Base-by-base conservation (phyloP, 2,113 vertebrate genomes). In the Pavo muticus region DNA sequence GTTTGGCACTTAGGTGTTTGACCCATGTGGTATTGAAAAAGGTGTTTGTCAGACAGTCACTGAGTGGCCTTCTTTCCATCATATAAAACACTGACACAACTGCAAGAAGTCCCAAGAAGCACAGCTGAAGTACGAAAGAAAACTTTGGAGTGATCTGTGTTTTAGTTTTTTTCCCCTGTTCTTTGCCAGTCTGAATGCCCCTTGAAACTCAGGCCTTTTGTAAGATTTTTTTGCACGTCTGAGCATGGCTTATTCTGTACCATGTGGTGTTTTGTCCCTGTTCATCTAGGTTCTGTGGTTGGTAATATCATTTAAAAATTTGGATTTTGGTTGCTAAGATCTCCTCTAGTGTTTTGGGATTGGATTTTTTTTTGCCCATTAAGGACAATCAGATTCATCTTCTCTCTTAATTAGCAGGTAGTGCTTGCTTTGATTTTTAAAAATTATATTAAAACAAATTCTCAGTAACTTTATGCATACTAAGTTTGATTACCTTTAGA, bases 31-130 rank as follows among this genome's bases (percentile, higher is more conserved):
- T 0, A 0, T 0, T 70, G 54, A 30, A 32, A 37, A 2, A 3
- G 2, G n/a, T 8, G 0, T 69, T 73, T 0, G 0, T 30, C 57
- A 44, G 59, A 29, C 0, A 0, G 5, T 65, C 73, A 6, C 2
- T 2, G 59, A 69, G 30, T 0, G 0, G 37, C 42, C 71, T 15
- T 32, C 54, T 25, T 39, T 82, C 48, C 24, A 1, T 12, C 39
- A 10, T 54, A 45, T 73, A 60, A 83, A 39, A 59, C 19, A 16
- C 30, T 44, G 17, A 14, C 10, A 19, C 1, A 4, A 9, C 83
- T 54, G 8, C 24, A 14, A 14, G 57, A 54, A 73, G 8, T 32
- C n/a, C 32, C 30, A 11, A 39, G 59, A 32, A 75, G 24, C 44
- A 21, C 24, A 44, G 14, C 47, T 75, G 42, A 50, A 18, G 10